Percentiles rank a stretch among this genome's conserved stretches.
Conservation (phyloP, 1,140 invertebrate species). For the Orius laevigatus region DNA sequence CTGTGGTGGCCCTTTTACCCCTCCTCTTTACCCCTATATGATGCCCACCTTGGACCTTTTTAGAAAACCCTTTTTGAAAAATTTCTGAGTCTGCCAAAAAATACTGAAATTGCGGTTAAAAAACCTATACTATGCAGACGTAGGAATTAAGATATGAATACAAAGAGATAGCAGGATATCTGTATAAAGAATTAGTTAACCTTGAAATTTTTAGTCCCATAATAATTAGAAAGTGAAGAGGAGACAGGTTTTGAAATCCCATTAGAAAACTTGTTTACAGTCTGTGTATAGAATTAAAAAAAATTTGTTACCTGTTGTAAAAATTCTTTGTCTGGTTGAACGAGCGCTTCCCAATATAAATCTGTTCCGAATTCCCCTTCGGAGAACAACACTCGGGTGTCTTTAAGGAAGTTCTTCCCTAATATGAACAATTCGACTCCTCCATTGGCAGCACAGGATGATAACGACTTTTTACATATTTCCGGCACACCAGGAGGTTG, state of each 20-base stretch:
- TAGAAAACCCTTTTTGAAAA: no score
- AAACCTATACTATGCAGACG: no score
- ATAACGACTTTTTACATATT: constrained; percentile 82
- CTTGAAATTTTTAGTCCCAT: no score
- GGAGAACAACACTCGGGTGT: constrained; percentile 77
- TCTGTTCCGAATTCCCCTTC: constrained; percentile 36
- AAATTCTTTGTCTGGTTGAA: constrained; percentile 67
- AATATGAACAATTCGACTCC: constrained; percentile 85
- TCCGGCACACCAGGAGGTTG: constrained; percentile 91
- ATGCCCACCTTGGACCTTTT: no score
- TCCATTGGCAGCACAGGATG: constrained; percentile 58
- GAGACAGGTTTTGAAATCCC: not conserved
- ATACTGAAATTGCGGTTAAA: no score
- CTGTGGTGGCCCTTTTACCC: no score
- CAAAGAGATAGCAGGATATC: no score
- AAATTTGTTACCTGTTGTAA: constrained; percentile 48
- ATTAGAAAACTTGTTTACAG: not conserved
- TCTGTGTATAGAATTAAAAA: not conserved
- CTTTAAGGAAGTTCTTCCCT: constrained; percentile 93
- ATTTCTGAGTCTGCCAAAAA: no score
- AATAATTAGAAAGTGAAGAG: no score
- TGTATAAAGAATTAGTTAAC: no score
- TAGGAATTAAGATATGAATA: no score
- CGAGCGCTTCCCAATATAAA: constrained; percentile 54
- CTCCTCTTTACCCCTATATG: no score